Evolutionary conservation across 2,797 vertebrate species (phyloP).

Genomic region (Micrastur ruficollis): DNA sequence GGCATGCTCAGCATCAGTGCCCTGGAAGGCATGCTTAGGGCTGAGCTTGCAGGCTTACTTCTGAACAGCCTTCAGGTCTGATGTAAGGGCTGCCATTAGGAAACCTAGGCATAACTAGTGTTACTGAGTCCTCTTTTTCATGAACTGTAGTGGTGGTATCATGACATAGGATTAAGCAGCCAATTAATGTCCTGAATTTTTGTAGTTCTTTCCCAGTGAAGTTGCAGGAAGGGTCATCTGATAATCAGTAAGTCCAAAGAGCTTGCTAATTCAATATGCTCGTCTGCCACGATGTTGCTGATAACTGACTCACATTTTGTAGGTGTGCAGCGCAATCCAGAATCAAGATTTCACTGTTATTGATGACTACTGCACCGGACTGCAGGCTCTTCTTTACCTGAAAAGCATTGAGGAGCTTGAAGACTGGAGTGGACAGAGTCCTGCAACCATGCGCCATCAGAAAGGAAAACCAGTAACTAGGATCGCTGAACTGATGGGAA

Average conservation of each 20-base stretch:
- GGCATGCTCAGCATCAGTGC: accelerated
- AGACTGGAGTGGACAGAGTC: conserved; percentile 86
- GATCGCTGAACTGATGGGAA: conserved; percentile 78
- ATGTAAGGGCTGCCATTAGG: not conserved
- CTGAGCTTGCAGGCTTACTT: not conserved
- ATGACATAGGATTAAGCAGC: not conserved
- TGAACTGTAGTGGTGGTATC: not conserved
- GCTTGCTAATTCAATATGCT: not conserved
- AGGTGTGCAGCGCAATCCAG: conserved; percentile 82
- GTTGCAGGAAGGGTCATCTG: not conserved
- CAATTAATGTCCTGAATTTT: not conserved
- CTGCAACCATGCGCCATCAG: conserved; percentile 80
- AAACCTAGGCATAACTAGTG: not conserved
- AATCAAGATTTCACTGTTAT: conserved; percentile 85
- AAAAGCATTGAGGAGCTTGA: conserved; percentile 84
- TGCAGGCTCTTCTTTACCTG: conserved; percentile 85
- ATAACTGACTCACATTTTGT: not conserved
- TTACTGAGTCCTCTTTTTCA: not conserved
- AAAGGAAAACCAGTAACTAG: conserved; percentile 84
- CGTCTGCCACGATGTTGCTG: not conserved
- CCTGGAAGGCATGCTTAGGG: not conserved
- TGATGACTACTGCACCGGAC: conserved; percentile 84
- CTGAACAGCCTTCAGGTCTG: not conserved
- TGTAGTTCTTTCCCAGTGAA: not conserved
- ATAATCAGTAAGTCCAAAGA: not conserved